A percentile compares a stretch with the other conserved stretches of the same genome.
These are phyloP conservation scores for Harpagoxenus sublaevis DNA, from an alignment of 2,888 invertebrate genomes.

Conservation along the genomic window DNA sequence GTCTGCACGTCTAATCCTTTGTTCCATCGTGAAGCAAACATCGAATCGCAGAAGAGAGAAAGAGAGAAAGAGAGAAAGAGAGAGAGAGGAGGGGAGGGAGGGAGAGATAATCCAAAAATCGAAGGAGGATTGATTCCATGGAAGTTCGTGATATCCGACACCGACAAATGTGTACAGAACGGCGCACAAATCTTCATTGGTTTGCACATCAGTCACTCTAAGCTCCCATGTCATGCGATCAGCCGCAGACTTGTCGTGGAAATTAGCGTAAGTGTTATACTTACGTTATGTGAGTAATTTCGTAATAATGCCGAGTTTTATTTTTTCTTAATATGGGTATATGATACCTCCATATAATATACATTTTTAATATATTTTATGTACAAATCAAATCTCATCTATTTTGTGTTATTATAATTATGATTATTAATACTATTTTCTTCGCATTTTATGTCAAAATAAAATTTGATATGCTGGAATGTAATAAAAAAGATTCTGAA, in stretches of 20 bases:
- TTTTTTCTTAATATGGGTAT: not conserved
- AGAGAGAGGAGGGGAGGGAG: no score
- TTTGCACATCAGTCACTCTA: constrained; percentile 36
- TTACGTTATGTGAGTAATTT: not conserved
- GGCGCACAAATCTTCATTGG: constrained; percentile 20
- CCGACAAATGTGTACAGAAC: constrained; percentile 17
- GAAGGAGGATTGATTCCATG: constrained; percentile 36
- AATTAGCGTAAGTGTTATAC: not conserved
- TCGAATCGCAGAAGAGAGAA: not conserved
- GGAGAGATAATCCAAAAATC: constrained; percentile 22
- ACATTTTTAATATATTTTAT: not conserved
- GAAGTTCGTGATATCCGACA: constrained; percentile 32
- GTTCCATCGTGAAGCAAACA: not conserved
- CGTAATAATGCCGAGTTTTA: not conserved
- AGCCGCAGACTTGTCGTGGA: constrained; percentile 14
- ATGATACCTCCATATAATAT: not conserved
- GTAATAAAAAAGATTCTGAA: not conserved
- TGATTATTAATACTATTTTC: not conserved
- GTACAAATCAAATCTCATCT: not conserved
- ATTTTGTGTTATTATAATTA: not conserved
- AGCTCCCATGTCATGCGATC: constrained; percentile 16
- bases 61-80: not conserved
- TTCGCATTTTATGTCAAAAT: no score
- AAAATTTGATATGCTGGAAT: not conserved
- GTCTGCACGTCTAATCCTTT: not conserved